Evolutionary conservation across 2,113 vertebrate species (phyloP), one percentile per base, ranked within the genome.

Genomic region (Mionectes macconnelli): DNA sequence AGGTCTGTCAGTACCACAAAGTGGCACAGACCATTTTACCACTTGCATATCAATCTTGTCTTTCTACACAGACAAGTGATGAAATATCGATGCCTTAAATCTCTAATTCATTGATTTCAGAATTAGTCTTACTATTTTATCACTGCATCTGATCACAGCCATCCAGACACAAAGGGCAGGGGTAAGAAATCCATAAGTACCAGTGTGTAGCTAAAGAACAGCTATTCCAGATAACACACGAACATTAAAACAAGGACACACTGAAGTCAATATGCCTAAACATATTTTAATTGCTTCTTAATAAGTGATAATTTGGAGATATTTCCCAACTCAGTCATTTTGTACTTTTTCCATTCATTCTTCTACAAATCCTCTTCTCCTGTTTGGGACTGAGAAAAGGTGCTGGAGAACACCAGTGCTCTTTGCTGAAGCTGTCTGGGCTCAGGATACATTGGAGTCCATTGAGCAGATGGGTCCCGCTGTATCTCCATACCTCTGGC

Each of bases 51-150:
- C 89, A 72, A 80, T 80, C 59, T 67, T 20, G 9, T 55, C 40
- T 87, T 62, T 86, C 67, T 64, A 59, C 24, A 81, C 27, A 93
- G 77, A 68, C 72, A 95, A 80, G 17, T 5, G 14, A 73, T 50
- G 55, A 93, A 96, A 93, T 90, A 90, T 84, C 83, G 31, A 84
- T 78, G 62, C 82, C 55, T 72, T 75, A 84, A 82, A 95, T 93
- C 86, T 90, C 40, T 93, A 66, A 96, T 92, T 90, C 49, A 93
- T 90, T 81, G 92, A 95, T 94, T 96, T 92, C 52, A 75, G 92
- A 81, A 88, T 88, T 75, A 80, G 63, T 31, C 67, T 83, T 83
- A 74, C 28, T 64, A 2, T 87, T 89, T 92, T 92, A 85, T 90
- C 67, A 39, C 50, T 49, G 52, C 60, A 72, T 75, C 76, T 87